Evolutionary conservation across 2,888 invertebrate species (phyloP).

Genomic region (Tinea trinotella): DNA sequence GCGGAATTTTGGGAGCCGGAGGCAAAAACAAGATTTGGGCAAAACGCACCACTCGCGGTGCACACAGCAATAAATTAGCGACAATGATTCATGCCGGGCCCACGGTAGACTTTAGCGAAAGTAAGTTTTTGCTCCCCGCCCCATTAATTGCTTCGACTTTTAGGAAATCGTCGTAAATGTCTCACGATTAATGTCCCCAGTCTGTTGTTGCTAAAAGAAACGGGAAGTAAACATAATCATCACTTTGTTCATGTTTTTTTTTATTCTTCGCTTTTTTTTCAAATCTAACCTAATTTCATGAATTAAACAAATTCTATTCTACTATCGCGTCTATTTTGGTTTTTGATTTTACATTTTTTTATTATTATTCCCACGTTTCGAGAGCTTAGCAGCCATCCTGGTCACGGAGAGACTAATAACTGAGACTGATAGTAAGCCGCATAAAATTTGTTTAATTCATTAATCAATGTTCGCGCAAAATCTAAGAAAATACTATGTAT

Average conservation of each 20-base stretch:
- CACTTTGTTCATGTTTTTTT: slow-evolving; percentile 6
- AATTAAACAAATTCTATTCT: too few relatives aligned
- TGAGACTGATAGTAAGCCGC: too few relatives aligned
- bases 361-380: too few relatives aligned
- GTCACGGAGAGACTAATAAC: too few relatives aligned
- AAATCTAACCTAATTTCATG: too few relatives aligned
- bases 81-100: slow-evolving; percentile 64
- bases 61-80: slow-evolving; percentile 55
- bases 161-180: slow-evolving; percentile 27
- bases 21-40: slow-evolving; percentile 44
- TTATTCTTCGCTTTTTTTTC: background rate
- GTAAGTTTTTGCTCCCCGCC: slow-evolving; percentile 43
- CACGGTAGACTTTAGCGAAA: slow-evolving; percentile 37
- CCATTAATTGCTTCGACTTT: slow-evolving; percentile 54
- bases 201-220: slow-evolving; percentile 11
- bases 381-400: too few relatives aligned
- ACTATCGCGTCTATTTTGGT: too few relatives aligned
- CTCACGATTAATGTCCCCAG: slow-evolving; percentile 16
- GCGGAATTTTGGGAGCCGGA: slow-evolving; percentile 26
- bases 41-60: slow-evolving; percentile 19
- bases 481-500: too few relatives aligned
- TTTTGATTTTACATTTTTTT: too few relatives aligned
- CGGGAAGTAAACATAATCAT: slow-evolving; percentile 3
- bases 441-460: too few relatives aligned
- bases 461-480: too few relatives aligned